phyloP scores from a whole-genome alignment of 2,113 vertebrate genomes.

The Daubentonia madagascariensis region DNA sequence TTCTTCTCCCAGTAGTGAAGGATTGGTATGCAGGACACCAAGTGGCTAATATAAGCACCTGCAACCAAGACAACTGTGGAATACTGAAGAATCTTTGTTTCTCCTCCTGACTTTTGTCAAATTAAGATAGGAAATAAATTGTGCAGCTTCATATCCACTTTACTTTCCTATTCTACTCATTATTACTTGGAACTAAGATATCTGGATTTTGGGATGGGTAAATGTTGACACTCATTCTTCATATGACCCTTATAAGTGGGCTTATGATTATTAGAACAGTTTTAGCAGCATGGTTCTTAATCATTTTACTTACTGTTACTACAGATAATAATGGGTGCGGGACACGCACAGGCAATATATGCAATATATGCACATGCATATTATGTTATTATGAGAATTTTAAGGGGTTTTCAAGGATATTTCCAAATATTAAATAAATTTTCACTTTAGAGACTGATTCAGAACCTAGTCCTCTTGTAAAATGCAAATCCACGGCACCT shows the following conservation, averaged over 20 bases:
- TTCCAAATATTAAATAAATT: not conserved
- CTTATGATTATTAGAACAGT: not conserved
- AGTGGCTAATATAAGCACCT: not conserved
- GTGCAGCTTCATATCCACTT: not conserved
- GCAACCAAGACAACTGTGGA: not conserved
- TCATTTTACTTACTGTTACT: not conserved
- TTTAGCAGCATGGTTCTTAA: not conserved
- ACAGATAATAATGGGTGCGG: not conserved
- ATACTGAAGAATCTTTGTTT: not conserved
- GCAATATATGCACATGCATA: too few species aligned
- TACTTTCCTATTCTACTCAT: not conserved
- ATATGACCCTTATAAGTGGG: not conserved
- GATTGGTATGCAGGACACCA: not conserved
- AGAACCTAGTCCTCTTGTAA: not conserved
- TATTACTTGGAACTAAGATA: not conserved
- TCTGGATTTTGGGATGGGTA: not conserved
- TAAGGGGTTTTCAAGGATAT: not conserved
- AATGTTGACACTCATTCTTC: not conserved
- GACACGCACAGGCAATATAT: too few species aligned
- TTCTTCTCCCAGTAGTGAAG: not conserved
- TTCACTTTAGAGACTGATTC: not conserved
- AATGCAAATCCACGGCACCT: not conserved
- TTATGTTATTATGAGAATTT: not conserved
- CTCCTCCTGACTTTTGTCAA: not conserved
- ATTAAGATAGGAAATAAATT: not conserved